Evolutionary conservation across 2,888 invertebrate species (phyloP).

Genomic region (Pandemis cinnamomeana): DNA sequence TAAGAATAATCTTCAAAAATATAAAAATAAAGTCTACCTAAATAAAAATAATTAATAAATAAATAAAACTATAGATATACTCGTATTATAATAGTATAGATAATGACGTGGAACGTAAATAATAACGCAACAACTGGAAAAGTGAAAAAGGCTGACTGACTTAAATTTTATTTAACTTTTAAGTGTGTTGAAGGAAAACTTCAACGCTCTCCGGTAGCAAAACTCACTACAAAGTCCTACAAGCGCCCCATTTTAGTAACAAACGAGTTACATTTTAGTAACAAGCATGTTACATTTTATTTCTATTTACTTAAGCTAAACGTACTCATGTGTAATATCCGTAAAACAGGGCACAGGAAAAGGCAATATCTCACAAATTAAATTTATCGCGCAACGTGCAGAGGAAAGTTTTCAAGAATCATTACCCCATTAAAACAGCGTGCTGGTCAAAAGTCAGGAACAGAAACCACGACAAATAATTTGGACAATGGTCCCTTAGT

Average conservation of each 20-base stretch:
- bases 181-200: neutral
- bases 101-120: too few species aligned
- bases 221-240: neutral
- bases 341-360: neutral
- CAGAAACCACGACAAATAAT: slow-evolving; percentile 55
- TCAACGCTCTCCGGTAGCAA: neutral
- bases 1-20: too few species aligned
- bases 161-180: neutral
- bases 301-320: slow-evolving; percentile 5
- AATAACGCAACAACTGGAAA: too few species aligned
- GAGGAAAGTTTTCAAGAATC: slow-evolving; percentile 46
- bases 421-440: slow-evolving; percentile 45
- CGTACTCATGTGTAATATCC: neutral
- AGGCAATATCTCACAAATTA: slow-evolving; percentile 33
- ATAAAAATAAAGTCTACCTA: too few species aligned
- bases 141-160: neutral
- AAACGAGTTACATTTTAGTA: neutral
- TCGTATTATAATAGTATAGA: too few species aligned
- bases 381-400: slow-evolving; percentile 43
- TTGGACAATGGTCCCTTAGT: slow-evolving; percentile 50
- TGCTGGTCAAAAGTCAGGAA: slow-evolving; percentile 48
- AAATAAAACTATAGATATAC: too few species aligned
- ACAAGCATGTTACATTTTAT: neutral
- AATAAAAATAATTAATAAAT: too few species aligned
- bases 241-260: neutral